Evolutionary conservation across 2,797 vertebrate species (phyloP).

Genomic region (Zalophus californianus): DNA sequence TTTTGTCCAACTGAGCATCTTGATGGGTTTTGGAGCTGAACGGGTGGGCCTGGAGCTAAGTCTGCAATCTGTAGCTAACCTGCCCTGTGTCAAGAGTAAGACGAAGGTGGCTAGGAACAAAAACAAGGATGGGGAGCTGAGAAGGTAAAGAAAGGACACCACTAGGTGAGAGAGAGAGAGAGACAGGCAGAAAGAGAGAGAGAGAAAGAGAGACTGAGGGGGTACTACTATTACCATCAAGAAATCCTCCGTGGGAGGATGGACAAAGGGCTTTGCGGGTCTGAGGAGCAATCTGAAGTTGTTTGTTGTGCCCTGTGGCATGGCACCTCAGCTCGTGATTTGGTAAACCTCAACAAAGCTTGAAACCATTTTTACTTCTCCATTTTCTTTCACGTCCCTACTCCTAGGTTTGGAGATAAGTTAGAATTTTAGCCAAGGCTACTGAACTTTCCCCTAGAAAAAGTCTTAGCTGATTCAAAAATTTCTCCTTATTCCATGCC

Average conservation of each 20-base stretch:
- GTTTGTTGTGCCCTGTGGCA: background rate
- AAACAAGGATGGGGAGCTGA: background rate
- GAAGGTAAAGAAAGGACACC: background rate
- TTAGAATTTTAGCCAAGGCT: conserved; percentile 8
- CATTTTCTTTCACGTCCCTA: background rate
- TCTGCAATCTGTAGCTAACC: background rate
- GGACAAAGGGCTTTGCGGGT: background rate
- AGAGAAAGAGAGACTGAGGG: background rate
- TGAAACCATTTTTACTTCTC: background rate
- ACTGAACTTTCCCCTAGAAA: background rate
- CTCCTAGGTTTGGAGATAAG: background rate
- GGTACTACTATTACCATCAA: background rate
- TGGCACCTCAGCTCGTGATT: background rate
- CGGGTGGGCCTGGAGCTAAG: background rate
- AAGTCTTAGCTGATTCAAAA: background rate
- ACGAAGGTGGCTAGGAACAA: background rate
- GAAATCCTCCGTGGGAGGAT: background rate
- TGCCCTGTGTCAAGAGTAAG: background rate
- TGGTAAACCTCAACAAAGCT: background rate
- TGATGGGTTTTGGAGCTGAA: background rate
- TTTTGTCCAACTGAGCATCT: background rate
- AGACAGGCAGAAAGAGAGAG: rapidly evolving
- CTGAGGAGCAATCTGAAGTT: background rate
- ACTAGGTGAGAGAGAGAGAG: background rate
- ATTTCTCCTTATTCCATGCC: background rate